Evolutionary conservation across 2,888 invertebrate genomes (phyloP).

Genomic region (Cenopis cana): DNA sequence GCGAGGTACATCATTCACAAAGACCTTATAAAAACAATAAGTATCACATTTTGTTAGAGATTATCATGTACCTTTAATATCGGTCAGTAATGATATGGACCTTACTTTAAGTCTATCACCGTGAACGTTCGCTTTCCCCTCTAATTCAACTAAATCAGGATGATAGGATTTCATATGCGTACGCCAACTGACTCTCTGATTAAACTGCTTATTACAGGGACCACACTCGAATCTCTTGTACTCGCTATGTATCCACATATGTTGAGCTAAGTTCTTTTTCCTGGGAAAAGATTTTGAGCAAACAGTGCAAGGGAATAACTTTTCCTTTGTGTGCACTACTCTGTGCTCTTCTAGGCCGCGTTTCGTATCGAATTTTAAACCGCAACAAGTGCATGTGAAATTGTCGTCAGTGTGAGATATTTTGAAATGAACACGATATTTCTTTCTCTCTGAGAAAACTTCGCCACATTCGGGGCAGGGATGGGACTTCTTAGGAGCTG

Average conservation of each 20-base stretch:
- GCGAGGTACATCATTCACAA: background rate
- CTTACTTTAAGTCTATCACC: conserved; percentile 30
- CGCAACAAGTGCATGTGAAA: conserved; percentile 71
- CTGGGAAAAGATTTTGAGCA: conserved; percentile 77
- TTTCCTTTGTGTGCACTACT: conserved; percentile 83
- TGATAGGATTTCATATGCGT: conserved; percentile 76
- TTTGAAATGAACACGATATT: conserved; percentile 67
- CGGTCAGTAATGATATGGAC: conserved; percentile 22
- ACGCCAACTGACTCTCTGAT: conserved; percentile 77
- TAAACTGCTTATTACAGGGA: conserved; percentile 73
- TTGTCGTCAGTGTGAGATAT: conserved; percentile 72
- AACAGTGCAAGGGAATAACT: conserved; percentile 76
- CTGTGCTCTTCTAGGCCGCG: conserved; percentile 73
- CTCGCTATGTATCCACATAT: conserved; percentile 79
- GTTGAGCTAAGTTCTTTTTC: conserved; percentile 73
- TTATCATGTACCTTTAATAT: conserved; percentile 30
- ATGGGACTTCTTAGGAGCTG: conserved; percentile 61
- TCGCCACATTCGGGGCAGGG: conserved; percentile 69
- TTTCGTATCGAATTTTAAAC: conserved; percentile 70
- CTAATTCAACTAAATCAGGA: conserved; percentile 56
- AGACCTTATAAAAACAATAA: background rate
- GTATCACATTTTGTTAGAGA: background rate
- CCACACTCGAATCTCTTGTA: conserved; percentile 73
- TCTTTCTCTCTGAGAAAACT: conserved; percentile 64
- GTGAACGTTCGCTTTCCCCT: conserved; percentile 22